phyloP scores from a whole-genome alignment of 1,140 invertebrate genomes.

The Eriosoma lanigerum region DNA sequence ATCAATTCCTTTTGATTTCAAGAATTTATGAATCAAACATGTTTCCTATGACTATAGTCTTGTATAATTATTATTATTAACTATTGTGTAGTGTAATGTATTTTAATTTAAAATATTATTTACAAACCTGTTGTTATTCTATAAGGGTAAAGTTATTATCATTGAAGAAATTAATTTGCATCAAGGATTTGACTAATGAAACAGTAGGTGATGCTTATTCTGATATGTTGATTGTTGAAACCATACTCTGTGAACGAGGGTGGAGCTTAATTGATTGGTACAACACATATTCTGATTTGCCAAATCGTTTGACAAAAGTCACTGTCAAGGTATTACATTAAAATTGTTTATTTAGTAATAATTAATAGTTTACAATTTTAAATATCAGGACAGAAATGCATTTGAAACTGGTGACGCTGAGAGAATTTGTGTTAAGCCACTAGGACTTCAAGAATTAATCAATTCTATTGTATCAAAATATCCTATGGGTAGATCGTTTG shows the following conservation, averaged over 20 bases:
- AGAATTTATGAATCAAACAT: too few species aligned
- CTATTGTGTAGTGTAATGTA: too few species aligned
- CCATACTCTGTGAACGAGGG: constrained; percentile 77
- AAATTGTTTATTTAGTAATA: neutral
- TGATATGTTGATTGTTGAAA: constrained; percentile 92
- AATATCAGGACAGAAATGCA: constrained; percentile 71
- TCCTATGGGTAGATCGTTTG: constrained; percentile 78
- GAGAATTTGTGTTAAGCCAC: constrained; percentile 73
- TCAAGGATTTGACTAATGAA: constrained; percentile 90
- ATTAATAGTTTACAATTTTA: neutral
- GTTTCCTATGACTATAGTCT: too few species aligned
- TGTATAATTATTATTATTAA: too few species aligned
- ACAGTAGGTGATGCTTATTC: constrained; percentile 97
- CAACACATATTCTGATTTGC: constrained; percentile 78
- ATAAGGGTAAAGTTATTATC: neutral
- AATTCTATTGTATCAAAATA: constrained; percentile 72
- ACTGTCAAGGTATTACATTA: constrained; percentile 62
- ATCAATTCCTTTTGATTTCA: too few species aligned
- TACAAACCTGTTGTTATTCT: neutral
- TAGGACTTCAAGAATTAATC: constrained; percentile 80
- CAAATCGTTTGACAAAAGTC: constrained; percentile 86
- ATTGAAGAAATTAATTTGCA: constrained; percentile 62
- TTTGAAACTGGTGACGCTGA: constrained; percentile 87
- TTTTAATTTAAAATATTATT: neutral
- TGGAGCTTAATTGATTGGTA: constrained; percentile 82